Evolutionary conservation across 1,140 invertebrate species (phyloP).

Genomic region (Trichogramma pretiosum): DNA sequence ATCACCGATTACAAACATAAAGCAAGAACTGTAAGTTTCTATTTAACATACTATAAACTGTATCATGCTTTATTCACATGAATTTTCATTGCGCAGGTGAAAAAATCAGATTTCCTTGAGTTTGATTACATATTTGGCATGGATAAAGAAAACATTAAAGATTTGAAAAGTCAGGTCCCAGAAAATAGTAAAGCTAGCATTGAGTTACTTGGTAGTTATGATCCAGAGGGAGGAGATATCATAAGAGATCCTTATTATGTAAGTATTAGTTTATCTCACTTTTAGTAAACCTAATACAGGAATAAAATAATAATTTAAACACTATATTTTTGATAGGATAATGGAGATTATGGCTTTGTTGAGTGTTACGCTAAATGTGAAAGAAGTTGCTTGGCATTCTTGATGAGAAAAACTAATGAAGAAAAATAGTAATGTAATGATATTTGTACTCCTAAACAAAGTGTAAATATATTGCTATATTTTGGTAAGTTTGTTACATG

Average conservation of each 20-base stretch:
- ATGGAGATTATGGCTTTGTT: constrained; percentile 54
- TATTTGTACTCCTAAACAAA: neutral
- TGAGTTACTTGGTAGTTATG: constrained; percentile 68
- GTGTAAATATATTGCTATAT: constrained; percentile 1
- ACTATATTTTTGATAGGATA: constrained; percentile 41
- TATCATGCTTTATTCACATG: constrained; percentile 17
- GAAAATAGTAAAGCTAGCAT: constrained; percentile 58
- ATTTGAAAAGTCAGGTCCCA: constrained; percentile 55
- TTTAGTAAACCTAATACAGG: neutral
- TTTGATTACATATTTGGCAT: constrained; percentile 90
- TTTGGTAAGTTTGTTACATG: no score
- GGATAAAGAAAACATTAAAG: constrained; percentile 76
- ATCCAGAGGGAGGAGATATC: constrained; percentile 65
- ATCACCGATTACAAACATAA: constrained; percentile 63
- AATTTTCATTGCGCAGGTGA: no score
- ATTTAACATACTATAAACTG: neutral
- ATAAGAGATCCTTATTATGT: constrained; percentile 87
- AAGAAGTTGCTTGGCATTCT: constrained; percentile 55
- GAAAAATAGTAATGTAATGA: no score
- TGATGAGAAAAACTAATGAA: no score
- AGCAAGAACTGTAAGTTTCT: constrained; percentile 59
- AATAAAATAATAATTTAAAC: neutral
- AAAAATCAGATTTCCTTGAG: constrained; percentile 59
- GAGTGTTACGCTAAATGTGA: constrained; percentile 62
- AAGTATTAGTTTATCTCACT: constrained; percentile 30